Conservation (phyloP, 2,797 vertebrate genomes). For the Rhynchonycteris naso region DNA sequence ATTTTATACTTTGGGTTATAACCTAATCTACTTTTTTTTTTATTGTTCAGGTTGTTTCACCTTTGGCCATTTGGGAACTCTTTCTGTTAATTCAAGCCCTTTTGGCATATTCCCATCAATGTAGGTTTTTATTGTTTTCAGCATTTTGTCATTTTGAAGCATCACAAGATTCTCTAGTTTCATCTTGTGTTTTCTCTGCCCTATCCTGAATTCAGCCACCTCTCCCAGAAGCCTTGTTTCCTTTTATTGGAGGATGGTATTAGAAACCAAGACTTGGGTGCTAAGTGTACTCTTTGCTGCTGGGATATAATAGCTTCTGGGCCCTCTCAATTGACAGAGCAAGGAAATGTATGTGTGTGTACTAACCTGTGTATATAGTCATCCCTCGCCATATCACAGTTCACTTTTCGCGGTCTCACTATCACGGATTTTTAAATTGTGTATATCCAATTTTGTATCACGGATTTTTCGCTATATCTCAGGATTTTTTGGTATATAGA, state of each 20-base stretch:
- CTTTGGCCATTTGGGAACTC: neutral
- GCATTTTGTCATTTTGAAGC: neutral
- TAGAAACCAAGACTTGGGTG: neutral
- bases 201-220: neutral
- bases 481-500: no score
- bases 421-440: no score
- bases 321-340: neutral
- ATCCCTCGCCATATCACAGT: no score
- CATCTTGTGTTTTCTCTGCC: neutral
- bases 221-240: neutral
- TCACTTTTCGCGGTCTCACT: no score
- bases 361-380: neutral
- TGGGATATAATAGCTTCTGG: neutral
- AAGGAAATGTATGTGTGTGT: neutral
- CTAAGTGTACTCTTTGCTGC: neutral
- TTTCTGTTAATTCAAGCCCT: neutral
- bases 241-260: neutral
- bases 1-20: constrained; percentile 3
- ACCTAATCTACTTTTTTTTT: neutral
- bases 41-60: neutral
- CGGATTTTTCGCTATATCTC: no score
- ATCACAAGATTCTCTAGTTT: neutral
- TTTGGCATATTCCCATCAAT: neutral
- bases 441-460: no score
- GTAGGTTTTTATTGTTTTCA: neutral